Percentiles rank a stretch among this genome's conserved stretches.
Conservation (phyloP, 1,140 invertebrate genomes). For the Pachypeltis micranthus region DNA sequence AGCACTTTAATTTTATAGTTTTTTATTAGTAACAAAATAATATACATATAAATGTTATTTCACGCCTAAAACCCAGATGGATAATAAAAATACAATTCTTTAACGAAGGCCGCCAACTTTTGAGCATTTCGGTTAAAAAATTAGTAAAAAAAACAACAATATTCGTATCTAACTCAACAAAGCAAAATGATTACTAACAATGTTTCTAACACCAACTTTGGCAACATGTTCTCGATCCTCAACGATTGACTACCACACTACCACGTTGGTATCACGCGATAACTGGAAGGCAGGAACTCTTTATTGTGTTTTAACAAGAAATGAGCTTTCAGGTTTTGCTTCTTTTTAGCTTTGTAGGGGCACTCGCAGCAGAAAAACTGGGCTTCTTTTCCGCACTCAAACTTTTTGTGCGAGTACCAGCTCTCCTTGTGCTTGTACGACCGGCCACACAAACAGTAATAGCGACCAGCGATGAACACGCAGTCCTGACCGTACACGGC, state of each 20-base stretch:
- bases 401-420: slow-evolving; percentile 36
- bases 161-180: background rate
- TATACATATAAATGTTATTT: no score
- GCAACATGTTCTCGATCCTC: background rate
- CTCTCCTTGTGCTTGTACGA: slow-evolving; percentile 36
- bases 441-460: slow-evolving; percentile 30
- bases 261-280: slow-evolving; percentile 42
- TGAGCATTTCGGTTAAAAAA: no score
- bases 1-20: no score
- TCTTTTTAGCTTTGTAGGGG: slow-evolving; percentile 29
- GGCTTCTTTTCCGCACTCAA: slow-evolving; percentile 44
- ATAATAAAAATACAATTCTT: no score
- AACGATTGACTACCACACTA: no score
- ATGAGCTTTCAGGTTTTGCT: slow-evolving; percentile 27
- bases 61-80: no score
- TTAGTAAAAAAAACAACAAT: no score
- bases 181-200: background rate
- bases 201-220: background rate
- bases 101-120: no score
- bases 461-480: no score
- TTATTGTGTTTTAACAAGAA: slow-evolving; percentile 34
- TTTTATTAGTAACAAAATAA: no score
- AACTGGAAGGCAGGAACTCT: slow-evolving; percentile 42
- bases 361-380: slow-evolving; percentile 38
- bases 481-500: no score